Base-by-base conservation (phyloP, 1,140 invertebrate species). In the Planococcus citri region DNA sequence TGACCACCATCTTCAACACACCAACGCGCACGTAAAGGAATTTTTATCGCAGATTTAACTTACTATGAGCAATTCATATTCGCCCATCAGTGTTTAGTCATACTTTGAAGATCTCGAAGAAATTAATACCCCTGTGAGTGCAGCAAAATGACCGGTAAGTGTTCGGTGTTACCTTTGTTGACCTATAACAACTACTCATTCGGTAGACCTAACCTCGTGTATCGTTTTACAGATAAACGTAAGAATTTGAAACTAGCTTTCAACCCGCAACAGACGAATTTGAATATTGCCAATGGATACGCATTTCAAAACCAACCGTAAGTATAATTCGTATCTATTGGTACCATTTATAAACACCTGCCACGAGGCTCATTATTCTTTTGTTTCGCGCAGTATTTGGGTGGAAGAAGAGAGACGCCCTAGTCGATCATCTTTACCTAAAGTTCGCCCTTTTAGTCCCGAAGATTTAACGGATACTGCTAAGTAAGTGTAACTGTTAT, bases 251-350 rank as follows among this genome's bases (percentile, higher is more conserved):
- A 68, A 27, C 57, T 38, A n/a, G 37, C 51, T n/a, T 68, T 37
- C 17, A 57, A 58, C 29, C 25, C 38, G 17, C 38, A 68, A n/a
- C 51, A 67, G 67, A 58, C n/a, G 38, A 58, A 41, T 70, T 51
- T 51, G n/a, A 51, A 51, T 17, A 67, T 27, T 3, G 51, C 33
- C 37, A 57, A 68, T 27, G 57, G 69, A 69, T 25, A n/a, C 21
- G 38, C 41, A n/a, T 27, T 57, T 41, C 17, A 21, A n/a, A 38
- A 57, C 25, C 38, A 58, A 57, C 8, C 38, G 38, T 64, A 64
- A 64, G 60, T 64, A 33, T 33, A 6, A 3, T 6, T 33, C 12
- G 29, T 33, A 33, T 33, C 29, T 33, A 33, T 33, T 6, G 29
- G 29, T 33, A n/a, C n/a, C n/a, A n/a, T n/a, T n/a, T n/a, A n/a